Evolutionary conservation across 2,888 invertebrate species (phyloP).

Genomic region (Drosophila dives): DNA sequence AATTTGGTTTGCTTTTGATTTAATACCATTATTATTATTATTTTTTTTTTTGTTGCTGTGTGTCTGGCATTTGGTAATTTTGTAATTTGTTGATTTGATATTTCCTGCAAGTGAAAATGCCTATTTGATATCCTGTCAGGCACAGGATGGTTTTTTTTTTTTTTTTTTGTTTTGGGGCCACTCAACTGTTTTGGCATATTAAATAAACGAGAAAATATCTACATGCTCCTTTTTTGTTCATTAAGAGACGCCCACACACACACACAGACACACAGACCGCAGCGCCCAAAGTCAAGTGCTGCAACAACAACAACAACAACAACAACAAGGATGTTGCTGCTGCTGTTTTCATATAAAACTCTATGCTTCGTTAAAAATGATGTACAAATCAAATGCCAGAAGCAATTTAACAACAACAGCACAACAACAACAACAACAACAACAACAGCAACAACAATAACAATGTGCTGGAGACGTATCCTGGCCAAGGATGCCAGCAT

Average conservation of each 20-base stretch:
- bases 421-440: conserved; percentile 44
- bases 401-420: conserved; percentile 70
- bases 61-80: conserved; percentile 48
- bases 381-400: conserved; percentile 78
- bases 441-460: conserved; percentile 23
- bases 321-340: conserved; percentile 31
- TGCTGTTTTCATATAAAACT: conserved; percentile 56
- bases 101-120: conserved; percentile 70
- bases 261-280: conserved; percentile 16
- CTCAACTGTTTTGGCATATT: conserved; percentile 22
- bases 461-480: conserved; percentile 46
- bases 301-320: conserved; percentile 18
- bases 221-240: conserved; percentile 67
- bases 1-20: not conserved
- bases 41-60: not conserved
- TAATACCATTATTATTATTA: not conserved
- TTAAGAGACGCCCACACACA: conserved; percentile 42
- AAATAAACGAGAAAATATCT: conserved; percentile 57
- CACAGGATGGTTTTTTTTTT: conserved; percentile 29
- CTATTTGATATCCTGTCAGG: conserved; percentile 73
- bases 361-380: conserved; percentile 79
- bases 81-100: conserved; percentile 69
- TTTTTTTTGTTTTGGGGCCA: not conserved
- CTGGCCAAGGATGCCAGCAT: conserved; percentile 36
- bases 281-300: conserved; percentile 55